Conservation (phyloP, 2,888 invertebrate genomes). For the Sphinx pinastri region DNA sequence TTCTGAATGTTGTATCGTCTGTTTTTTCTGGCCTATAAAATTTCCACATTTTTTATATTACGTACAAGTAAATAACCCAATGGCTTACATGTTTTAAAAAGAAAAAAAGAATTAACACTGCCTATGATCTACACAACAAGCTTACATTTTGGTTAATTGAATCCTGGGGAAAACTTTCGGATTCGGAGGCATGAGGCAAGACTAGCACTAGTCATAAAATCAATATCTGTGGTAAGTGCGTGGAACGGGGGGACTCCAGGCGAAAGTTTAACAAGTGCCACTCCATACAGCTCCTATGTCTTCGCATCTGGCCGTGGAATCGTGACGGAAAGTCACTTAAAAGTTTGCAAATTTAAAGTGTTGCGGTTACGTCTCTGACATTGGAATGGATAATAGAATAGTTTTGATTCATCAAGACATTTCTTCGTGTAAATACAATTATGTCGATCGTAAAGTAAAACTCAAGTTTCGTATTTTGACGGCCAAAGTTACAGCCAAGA, state of each 20-base stretch:
- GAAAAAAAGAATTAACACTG: too few species aligned
- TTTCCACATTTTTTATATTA: too few species aligned
- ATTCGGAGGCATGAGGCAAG: too few species aligned
- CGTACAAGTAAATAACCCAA: too few species aligned
- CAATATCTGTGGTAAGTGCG: neutral
- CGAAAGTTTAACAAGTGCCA: neutral
- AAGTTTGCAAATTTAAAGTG: slow-evolving; percentile 12
- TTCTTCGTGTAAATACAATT: neutral
- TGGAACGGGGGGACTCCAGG: neutral
- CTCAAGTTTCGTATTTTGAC: neutral
- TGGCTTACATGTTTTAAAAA: too few species aligned
- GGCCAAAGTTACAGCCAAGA: neutral
- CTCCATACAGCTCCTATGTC: slow-evolving; percentile 2
- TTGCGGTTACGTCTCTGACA: slow-evolving; percentile 5
- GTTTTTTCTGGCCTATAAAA: too few species aligned
- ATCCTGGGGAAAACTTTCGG: too few species aligned
- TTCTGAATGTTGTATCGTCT: too few species aligned
- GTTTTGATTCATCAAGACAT: neutral
- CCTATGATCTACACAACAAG: too few species aligned
- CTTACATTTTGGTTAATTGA: too few species aligned
- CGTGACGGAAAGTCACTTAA: slow-evolving; percentile 18
- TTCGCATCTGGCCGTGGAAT: neutral
- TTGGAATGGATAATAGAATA: neutral
- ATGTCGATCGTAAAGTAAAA: neutral
- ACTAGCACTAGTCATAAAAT: neutral